Conservation (phyloP, 2,888 invertebrate genomes). For the Meiosimyza platycephala region DNA sequence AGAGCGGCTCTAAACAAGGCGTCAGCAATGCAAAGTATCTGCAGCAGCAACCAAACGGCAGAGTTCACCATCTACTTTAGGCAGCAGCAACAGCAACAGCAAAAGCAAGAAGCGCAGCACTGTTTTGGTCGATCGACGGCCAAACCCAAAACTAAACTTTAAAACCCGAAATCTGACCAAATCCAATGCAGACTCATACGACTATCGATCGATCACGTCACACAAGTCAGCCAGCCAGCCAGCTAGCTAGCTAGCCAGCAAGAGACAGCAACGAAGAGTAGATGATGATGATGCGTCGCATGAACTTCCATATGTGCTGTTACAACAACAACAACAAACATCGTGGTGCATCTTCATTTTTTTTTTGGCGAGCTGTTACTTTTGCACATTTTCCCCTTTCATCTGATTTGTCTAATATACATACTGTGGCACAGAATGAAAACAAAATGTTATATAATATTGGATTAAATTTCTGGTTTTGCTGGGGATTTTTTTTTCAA, state of each 20-base stretch:
- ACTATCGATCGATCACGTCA: constrained; percentile 37
- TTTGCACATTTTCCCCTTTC: neutral
- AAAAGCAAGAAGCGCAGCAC: neutral
- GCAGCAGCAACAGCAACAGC: neutral
- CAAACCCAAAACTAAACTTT: constrained; percentile 20
- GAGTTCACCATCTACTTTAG: constrained; percentile 28
- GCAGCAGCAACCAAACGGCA: constrained; percentile 8
- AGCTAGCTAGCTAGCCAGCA: too few species aligned
- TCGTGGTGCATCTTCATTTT: neutral
- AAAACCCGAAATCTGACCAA: constrained; percentile 16
- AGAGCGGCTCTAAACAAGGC: constrained; percentile 30
- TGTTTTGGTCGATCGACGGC: neutral
- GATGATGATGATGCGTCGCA: constrained; percentile 27
- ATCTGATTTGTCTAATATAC: neutral
- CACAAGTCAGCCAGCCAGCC: constrained; percentile 6
- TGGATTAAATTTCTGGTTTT: too few species aligned
- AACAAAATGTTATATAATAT: too few species aligned
- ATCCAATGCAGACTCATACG: constrained; percentile 36
- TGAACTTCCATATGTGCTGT: constrained; percentile 32
- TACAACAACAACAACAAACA: constrained; percentile 19
- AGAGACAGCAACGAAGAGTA: neutral
- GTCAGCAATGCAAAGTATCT: constrained; percentile 32
- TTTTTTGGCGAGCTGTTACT: neutral
- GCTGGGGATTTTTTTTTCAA: too few species aligned
- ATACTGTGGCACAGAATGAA: too few species aligned